These are phyloP conservation scores for Phytoseiulus persimilis DNA, from an alignment of 2,888 invertebrate species.

Conservation along the genomic window DNA sequence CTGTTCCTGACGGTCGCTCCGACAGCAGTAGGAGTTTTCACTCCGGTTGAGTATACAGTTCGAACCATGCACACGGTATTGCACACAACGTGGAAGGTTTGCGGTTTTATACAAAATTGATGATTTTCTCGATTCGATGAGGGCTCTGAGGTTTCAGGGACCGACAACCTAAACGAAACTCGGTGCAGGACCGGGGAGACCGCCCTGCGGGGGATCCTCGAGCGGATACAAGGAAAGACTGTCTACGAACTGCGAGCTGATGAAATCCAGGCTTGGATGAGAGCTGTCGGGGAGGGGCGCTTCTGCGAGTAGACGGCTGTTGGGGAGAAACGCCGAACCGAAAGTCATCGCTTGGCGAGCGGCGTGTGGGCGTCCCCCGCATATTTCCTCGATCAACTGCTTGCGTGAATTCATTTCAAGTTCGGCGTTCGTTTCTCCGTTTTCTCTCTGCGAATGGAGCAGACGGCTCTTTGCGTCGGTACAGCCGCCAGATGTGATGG, in stretches of 20 bases:
- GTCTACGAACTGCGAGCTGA: background rate
- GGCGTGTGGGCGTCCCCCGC: background rate
- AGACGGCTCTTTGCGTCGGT: conserved; percentile 25
- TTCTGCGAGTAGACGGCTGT: background rate
- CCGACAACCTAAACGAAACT: background rate
- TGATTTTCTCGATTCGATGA: background rate
- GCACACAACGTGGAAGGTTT: background rate
- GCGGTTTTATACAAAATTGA: background rate
- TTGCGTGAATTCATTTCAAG: background rate
- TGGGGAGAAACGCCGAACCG: background rate
- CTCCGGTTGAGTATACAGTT: too few species aligned
- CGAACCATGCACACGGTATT: background rate
- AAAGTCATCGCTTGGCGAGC: background rate
- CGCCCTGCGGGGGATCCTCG: background rate
- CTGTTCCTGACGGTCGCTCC: too few species aligned
- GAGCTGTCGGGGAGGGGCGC: background rate
- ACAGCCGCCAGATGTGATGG: background rate
- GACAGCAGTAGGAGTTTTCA: too few species aligned
- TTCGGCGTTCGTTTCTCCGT: background rate
- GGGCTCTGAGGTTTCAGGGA: background rate
- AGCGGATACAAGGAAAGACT: background rate
- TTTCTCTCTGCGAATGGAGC: background rate
- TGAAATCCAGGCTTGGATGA: background rate
- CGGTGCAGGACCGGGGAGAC: background rate
- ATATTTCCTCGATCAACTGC: background rate